Evolutionary conservation across 2,888 invertebrate species (phyloP).

Genomic region (Hypolimnas misippus): DNA sequence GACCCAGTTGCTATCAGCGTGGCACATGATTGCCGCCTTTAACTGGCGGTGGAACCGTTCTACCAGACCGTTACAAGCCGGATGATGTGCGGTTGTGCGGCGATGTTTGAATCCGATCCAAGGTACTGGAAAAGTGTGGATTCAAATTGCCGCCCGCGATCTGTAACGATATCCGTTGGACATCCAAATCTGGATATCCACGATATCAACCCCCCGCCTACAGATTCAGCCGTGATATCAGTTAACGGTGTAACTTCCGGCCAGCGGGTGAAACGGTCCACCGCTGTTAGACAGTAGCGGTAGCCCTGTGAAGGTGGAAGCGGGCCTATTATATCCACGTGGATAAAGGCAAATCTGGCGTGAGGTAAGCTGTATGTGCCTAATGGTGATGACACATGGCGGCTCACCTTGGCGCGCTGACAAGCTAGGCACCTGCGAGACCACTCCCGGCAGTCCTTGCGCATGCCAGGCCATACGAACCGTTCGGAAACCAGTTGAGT

Average conservation of each 20-base stretch:
- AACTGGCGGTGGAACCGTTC: conserved; percentile 54
- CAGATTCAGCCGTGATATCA: background rate
- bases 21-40: conserved; percentile 53
- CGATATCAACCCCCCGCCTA: conserved; percentile 45
- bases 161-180: conserved; percentile 48
- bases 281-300: conserved; percentile 9
- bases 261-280: conserved; percentile 23
- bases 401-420: conserved; percentile 51
- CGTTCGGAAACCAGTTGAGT: conserved; percentile 47
- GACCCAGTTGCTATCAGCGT: too few species aligned
- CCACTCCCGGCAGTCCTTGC: conserved; percentile 38
- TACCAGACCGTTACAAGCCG: conserved; percentile 19
- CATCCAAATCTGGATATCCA: conserved; percentile 66
- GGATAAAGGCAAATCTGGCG: conserved; percentile 17
- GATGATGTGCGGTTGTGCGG: conserved; percentile 44
- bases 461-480: conserved; percentile 47
- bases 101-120: conserved; percentile 27
- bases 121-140: conserved; percentile 39
- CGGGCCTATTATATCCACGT: conserved; percentile 42
- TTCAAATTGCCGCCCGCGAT: conserved; percentile 51
- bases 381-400: conserved; percentile 43
- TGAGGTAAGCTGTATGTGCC: background rate
- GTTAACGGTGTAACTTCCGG: conserved; percentile 14
- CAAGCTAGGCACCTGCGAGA: conserved; percentile 50
- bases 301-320: conserved; percentile 36